These are phyloP conservation scores for Petroica traversi DNA, from an alignment of 2,113 vertebrate species.

Conservation along the genomic window DNA sequence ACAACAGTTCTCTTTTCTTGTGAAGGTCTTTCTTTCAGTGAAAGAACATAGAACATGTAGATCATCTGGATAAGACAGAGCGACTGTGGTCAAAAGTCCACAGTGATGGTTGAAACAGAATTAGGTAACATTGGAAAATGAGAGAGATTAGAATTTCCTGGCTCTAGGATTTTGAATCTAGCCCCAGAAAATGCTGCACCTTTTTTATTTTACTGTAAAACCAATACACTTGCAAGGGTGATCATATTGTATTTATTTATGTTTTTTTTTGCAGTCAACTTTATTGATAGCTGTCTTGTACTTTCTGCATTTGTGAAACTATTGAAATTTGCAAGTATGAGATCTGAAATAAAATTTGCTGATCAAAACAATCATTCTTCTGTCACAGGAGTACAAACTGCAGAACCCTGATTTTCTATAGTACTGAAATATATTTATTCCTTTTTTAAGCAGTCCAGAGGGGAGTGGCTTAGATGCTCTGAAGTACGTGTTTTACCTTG, in stretches of 20 bases:
- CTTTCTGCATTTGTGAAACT: rapidly evolving
- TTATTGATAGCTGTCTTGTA: not conserved
- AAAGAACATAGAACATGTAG: not conserved
- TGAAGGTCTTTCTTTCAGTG: not conserved
- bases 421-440: not conserved
- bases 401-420: not conserved
- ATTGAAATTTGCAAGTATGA: not conserved
- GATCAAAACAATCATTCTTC: not conserved
- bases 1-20: not conserved
- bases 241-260: not conserved
- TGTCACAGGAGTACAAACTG: not conserved
- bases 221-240: not conserved
- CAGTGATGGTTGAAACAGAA: not conserved
- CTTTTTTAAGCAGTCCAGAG: not conserved
- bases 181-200: not conserved
- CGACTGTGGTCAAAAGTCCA: not conserved
- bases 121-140: not conserved
- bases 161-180: not conserved
- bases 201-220: not conserved
- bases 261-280: not conserved
- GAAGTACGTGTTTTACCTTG: not conserved
- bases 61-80: not conserved
- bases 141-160: not conserved
- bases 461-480: not conserved
- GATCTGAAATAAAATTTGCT: not conserved